Percentiles rank a stretch among this genome's conserved stretches.
Conservation (phyloP, 2,113 vertebrate genomes). For the Phyllostomus discolor region DNA sequence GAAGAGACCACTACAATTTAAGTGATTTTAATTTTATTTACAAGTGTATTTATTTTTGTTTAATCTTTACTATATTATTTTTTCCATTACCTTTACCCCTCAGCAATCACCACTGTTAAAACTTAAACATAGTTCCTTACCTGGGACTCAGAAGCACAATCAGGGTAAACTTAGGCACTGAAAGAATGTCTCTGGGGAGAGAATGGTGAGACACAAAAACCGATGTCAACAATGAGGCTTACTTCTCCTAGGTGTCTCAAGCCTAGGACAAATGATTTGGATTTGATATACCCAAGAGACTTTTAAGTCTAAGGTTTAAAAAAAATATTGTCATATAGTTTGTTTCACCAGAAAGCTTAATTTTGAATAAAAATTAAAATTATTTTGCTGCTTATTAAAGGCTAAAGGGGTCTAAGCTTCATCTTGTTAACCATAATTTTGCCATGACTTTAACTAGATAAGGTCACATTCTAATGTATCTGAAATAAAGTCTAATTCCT, state of each 20-base stretch:
- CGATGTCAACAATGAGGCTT: background rate
- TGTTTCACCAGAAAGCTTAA: background rate
- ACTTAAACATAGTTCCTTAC: background rate
- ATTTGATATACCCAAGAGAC: background rate
- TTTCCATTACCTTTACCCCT: too few relatives aligned
- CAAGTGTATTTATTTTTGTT: background rate
- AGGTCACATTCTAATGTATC: background rate
- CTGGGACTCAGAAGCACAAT: background rate
- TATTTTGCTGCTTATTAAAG: conserved; percentile 6
- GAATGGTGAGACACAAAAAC: background rate
- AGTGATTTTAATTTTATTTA: background rate
- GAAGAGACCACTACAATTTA: background rate
- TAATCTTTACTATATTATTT: too few relatives aligned
- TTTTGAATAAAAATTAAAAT: conserved; percentile 11
- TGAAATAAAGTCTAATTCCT: background rate
- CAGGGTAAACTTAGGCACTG: background rate
- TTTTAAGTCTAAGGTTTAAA: background rate
- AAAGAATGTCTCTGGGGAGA: background rate
- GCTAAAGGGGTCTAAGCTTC: background rate
- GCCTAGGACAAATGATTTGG: background rate
- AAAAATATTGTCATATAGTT: background rate
- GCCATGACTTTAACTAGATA: background rate
- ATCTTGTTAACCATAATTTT: conserved; percentile 31
- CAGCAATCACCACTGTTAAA: background rate
- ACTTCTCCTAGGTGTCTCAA: background rate